Evolutionary conservation across 2,888 invertebrate genomes (phyloP), one percentile per base, ranked within the genome.

Genomic region (Elgonia sp.): DNA sequence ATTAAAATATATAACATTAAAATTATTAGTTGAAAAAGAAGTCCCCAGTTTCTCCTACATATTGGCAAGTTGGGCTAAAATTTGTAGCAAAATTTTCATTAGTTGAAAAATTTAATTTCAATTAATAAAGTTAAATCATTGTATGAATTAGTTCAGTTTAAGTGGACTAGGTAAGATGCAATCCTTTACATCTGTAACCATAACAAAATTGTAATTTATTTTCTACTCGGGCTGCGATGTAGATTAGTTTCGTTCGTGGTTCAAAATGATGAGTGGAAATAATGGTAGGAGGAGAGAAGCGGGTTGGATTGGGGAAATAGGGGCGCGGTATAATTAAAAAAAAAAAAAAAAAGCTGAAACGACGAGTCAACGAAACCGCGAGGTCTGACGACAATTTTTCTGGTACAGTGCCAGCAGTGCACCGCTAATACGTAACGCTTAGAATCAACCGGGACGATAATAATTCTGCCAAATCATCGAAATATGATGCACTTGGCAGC

Each of bases 391-490:
- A 80, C 84, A 89, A 89, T 82, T 75, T 76, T 87, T 69, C 79
- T 90, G 89, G 89, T 85, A n/a, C 55, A 62, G 65, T 57, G 89
- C 89, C 90, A 89, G 87, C 42, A 73, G 65, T 57, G 69, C 63
- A 55, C 67, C 80, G 63, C 79, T 86, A 83, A 87, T 87, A 83
- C 83, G 69, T 88, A 60, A 86, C 69, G 73, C 37, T 83, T 80
- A 82, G 85, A 83, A 88, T 86, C 85, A 82, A 72, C 62, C 69
- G 75, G 81, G 86, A 29, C 70, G 84, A 89, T 88, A 75, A 84
- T 89, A 87, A 89, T 89, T 88, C 83, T 76, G 80, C 65, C 72
- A 87, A 83, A 89, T 87, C 81, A 80, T 80, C 80, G 63, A 84
- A 87, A 84, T 87, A 84, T 80, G 75, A 87, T 79, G 75, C 55